A percentile compares a stretch with the other conserved stretches of the same genome.
Evolutionary conservation across 2,113 vertebrate genomes (phyloP).

Genomic region (Colinus virginianus): DNA sequence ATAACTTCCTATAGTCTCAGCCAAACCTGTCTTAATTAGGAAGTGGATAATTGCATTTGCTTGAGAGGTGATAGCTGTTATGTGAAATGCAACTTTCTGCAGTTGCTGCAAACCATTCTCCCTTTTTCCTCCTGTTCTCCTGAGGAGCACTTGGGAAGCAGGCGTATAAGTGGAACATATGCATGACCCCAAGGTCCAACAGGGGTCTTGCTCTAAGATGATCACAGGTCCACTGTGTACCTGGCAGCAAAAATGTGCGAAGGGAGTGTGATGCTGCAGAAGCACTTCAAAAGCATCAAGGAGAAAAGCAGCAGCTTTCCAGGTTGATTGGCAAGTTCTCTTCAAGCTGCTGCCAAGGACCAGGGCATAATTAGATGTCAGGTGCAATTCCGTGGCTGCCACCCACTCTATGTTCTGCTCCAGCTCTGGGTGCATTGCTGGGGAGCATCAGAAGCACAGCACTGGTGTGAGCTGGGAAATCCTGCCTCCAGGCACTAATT

Average conservation of each 20-base stretch:
- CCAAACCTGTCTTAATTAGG: constrained; percentile 27
- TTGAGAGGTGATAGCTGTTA: neutral
- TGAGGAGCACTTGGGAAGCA: neutral
- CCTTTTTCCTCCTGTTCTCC: neutral
- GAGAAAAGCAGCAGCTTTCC: neutral
- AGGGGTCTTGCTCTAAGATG: neutral
- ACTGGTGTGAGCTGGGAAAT: neutral
- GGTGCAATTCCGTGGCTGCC: neutral
- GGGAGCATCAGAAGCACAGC: neutral
- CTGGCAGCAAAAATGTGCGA: neutral
- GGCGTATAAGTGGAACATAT: fast-evolving
- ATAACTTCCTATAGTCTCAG: neutral
- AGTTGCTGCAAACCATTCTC: neutral
- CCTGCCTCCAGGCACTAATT: neutral
- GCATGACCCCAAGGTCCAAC: neutral
- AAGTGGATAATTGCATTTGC: constrained; percentile 22
- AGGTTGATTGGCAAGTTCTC: neutral
- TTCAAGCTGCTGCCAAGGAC: neutral
- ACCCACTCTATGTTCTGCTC: neutral
- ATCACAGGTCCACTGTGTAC: fast-evolving
- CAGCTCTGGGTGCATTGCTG: neutral
- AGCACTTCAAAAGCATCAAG: neutral
- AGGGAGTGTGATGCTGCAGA: fast-evolving
- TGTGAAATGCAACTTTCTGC: neutral
- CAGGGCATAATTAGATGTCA: neutral